phyloP scores from a whole-genome alignment of 1,140 invertebrate species.

The Caenorhabditis inopinata region DNA sequence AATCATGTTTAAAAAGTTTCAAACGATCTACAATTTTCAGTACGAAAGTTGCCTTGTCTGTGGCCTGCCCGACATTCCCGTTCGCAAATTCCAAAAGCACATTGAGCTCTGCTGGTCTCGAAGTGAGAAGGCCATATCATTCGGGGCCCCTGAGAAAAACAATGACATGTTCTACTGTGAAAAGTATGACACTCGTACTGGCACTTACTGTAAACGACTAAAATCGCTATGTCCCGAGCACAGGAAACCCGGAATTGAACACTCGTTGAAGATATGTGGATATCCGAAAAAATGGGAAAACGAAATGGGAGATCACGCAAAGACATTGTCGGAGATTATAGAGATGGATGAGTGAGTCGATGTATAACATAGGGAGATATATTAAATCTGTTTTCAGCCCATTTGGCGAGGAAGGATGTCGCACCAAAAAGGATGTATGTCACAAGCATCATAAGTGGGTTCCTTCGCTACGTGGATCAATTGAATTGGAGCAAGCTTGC shows the following conservation, averaged over 20 bases:
- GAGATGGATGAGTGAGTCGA: not conserved
- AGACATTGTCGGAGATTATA: not conserved
- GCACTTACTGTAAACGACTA: constrained; percentile 92
- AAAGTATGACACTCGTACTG: constrained; percentile 83
- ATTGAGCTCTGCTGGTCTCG: not conserved
- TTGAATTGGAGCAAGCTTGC: not conserved
- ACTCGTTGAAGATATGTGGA: constrained; percentile 7
- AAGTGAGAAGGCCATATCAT: not conserved
- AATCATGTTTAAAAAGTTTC: not conserved
- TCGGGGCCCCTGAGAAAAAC: constrained; percentile 40
- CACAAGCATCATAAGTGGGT: not conserved
- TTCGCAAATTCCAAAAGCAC: not conserved
- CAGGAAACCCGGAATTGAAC: constrained; percentile 72
- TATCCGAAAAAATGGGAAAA: constrained; percentile 30
- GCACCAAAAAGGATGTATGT: not conserved
- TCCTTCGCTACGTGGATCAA: not conserved
- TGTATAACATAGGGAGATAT: no score
- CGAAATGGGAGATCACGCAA: not conserved
- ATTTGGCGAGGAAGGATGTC: not conserved
- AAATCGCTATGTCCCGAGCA: constrained; percentile 95
- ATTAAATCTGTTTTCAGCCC: not conserved
- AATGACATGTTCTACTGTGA: constrained; percentile 85
- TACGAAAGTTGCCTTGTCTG: not conserved
- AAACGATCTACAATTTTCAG: not conserved
- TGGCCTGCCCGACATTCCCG: not conserved